phyloP scores from a whole-genome alignment of 2,888 invertebrate species.

The Drosophila mercatorum region DNA sequence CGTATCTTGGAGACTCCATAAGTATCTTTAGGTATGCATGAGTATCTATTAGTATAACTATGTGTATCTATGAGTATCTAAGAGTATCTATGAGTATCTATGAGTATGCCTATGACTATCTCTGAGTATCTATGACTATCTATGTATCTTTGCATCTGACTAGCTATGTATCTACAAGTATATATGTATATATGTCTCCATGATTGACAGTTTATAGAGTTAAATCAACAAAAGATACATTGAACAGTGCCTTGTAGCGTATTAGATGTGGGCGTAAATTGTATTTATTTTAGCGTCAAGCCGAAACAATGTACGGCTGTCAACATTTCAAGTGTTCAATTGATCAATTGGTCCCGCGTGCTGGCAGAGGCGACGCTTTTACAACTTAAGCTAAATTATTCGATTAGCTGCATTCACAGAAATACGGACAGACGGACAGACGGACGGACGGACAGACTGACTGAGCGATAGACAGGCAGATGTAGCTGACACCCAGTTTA shows the following conservation, averaged over 20 bases:
- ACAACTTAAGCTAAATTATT: slow-evolving; percentile 63
- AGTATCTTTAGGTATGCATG: too few relatives aligned
- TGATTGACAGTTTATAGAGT: not conserved
- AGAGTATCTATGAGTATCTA: too few relatives aligned
- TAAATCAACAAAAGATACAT: not conserved
- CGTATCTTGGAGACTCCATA: too few relatives aligned
- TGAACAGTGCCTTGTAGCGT: not conserved
- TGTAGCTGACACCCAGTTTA: slow-evolving; percentile 22
- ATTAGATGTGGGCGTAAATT: not conserved
- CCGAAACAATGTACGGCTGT: slow-evolving; percentile 11
- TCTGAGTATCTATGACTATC: too few relatives aligned
- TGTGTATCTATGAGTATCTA: too few relatives aligned
- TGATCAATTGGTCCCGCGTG: slow-evolving; percentile 22
- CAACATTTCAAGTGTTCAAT: slow-evolving; percentile 10
- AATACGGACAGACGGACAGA: not conserved
- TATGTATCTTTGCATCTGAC: not conserved
- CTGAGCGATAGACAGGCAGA: not conserved
- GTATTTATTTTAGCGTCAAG: not conserved
- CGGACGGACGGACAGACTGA: not conserved
- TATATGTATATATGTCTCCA: not conserved
- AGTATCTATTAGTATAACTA: too few relatives aligned
- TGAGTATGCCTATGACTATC: too few relatives aligned
- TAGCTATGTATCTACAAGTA: not conserved
- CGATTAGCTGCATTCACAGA: slow-evolving; percentile 55
- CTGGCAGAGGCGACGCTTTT: slow-evolving; percentile 17